phyloP scores from a whole-genome alignment of 2,888 invertebrate species.

The Parapristionchus giblindavisi region DNA sequence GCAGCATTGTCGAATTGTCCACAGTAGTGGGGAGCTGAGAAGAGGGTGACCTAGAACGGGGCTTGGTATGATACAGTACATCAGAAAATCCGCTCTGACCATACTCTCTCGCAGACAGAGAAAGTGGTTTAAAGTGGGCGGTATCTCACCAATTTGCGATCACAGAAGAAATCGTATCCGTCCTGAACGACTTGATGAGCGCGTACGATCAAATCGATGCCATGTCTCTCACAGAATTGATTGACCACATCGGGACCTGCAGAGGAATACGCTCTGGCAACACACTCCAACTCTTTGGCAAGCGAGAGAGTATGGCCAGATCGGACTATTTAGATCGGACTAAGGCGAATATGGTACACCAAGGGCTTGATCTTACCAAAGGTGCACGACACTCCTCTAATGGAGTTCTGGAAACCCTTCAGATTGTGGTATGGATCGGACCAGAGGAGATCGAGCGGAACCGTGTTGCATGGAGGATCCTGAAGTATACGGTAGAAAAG shows the following conservation, averaged over 20 bases:
- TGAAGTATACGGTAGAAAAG: no score
- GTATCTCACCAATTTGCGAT: slow-evolving; percentile 34
- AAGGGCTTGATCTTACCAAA: slow-evolving; percentile 24
- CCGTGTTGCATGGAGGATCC: slow-evolving; percentile 30
- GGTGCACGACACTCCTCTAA: slow-evolving; percentile 36
- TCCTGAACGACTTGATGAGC: slow-evolving; percentile 39
- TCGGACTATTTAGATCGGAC: no score
- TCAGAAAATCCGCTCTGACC: no score
- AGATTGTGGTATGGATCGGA: slow-evolving; percentile 18
- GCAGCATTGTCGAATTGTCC: slow-evolving; percentile 37
- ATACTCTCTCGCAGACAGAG: no score
- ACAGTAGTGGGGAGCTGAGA: slow-evolving; percentile 37
- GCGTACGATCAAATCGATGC: slow-evolving; percentile 34
- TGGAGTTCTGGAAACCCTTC: slow-evolving; percentile 31
- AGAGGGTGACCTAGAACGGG: slow-evolving; percentile 28
- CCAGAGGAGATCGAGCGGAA: slow-evolving; percentile 34
- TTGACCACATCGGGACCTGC: slow-evolving; percentile 26
- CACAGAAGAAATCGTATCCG: slow-evolving; percentile 37
- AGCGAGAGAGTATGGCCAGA: no score
- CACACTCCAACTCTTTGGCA: not conserved
- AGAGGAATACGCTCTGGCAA: not conserved
- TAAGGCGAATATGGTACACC: no score
- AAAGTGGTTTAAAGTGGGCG: no score
- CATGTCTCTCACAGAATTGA: slow-evolving; percentile 32
- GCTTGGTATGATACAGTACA: not conserved